These are phyloP conservation scores for Microcaecilia unicolor DNA, from an alignment of 2,797 vertebrate species.

Conservation along the genomic window DNA sequence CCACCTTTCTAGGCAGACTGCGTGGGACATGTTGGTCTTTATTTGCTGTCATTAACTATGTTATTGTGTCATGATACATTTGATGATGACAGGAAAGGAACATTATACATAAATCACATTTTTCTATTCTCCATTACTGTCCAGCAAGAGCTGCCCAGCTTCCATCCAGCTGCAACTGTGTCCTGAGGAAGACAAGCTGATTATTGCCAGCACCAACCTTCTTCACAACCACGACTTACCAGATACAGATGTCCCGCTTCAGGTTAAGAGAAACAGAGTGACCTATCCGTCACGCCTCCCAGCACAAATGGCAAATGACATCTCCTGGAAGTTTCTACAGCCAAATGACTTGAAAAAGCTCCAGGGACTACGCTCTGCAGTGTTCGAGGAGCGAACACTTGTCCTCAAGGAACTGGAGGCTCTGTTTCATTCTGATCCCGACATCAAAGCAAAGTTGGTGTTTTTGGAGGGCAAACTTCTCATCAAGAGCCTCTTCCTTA, in stretches of 20 bases:
- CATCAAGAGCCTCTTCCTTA: slow-evolving; percentile 8
- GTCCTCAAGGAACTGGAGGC: slow-evolving; percentile 6
- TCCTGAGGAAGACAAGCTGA: slow-evolving; percentile 7
- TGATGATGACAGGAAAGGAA: too few species aligned
- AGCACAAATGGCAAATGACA: slow-evolving; percentile 11
- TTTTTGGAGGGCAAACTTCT: slow-evolving; percentile 14
- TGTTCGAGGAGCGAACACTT: slow-evolving; percentile 10
- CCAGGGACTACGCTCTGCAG: slow-evolving; percentile 7
- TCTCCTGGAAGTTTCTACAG: slow-evolving; percentile 10
- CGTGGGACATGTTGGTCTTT: too few species aligned
- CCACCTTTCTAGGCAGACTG: too few species aligned
- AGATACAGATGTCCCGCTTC: background rate
- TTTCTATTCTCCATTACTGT: background rate
- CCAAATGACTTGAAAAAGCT: slow-evolving; percentile 7
- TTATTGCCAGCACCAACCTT: slow-evolving; percentile 1
- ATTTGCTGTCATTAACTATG: too few species aligned
- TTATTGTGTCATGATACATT: too few species aligned
- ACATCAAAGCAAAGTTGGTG: slow-evolving; percentile 8
- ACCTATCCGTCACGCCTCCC: background rate
- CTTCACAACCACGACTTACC: background rate
- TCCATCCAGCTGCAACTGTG: background rate
- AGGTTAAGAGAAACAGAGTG: slow-evolving; percentile 3
- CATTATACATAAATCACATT: too few species aligned
- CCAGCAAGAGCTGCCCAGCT: slow-evolving; percentile 3
- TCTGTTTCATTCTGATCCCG: slow-evolving; percentile 1